Evolutionary conservation across 2,113 vertebrate genomes (phyloP), one percentile per base, ranked within the genome.

Genomic region (Mesembrinibis cayennensis): DNA sequence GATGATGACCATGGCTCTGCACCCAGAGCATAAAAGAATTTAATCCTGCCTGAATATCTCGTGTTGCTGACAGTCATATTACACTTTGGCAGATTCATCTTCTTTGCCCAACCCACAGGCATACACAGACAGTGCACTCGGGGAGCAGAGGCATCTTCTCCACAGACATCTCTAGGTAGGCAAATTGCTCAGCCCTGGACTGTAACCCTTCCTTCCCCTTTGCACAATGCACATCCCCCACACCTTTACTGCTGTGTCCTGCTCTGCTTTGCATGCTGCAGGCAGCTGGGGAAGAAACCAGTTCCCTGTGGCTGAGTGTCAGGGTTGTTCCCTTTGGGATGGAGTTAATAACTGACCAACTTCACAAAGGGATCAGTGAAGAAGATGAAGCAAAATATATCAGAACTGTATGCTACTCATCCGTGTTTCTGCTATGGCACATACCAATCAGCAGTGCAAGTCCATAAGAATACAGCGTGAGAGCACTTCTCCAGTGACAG

Each of bases 161-260:
- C 79, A 69, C 6, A 2, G 6, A 34, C 11, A 27, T 20, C 40
- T 50, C 22, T 40, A 34, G 9, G 18, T 18, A 73, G 53, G 10
- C 12, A 72, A 45, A 15, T 22, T 58, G 15, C 27, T 67, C 55
- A 52, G 38, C 8, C 13, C n/a, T 47, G 34, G 8, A 9, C 40
- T 23, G 3, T 27, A 74, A 56, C 10, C 16, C 19, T 44, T 52
- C 8, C 19, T 61, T 62, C 14, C n/a, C 15, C 23, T 56, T 71
- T 6, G 0, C 9, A 65, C 9, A 4, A 7, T 11, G 10, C 4
- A 82, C 36, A 40, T 6, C 7, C 5, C 19, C 3, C 50, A 30
- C 19, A 30, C 9, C 40, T 42, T 61, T 16, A 5, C 27, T 73
- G 63, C 21, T 69, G 2, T 53, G 56, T 23, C 49, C 36, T 61